These are phyloP conservation scores for Leptodirus hochenwartii DNA, from an alignment of 2,888 invertebrate species.

Conservation along the genomic window DNA sequence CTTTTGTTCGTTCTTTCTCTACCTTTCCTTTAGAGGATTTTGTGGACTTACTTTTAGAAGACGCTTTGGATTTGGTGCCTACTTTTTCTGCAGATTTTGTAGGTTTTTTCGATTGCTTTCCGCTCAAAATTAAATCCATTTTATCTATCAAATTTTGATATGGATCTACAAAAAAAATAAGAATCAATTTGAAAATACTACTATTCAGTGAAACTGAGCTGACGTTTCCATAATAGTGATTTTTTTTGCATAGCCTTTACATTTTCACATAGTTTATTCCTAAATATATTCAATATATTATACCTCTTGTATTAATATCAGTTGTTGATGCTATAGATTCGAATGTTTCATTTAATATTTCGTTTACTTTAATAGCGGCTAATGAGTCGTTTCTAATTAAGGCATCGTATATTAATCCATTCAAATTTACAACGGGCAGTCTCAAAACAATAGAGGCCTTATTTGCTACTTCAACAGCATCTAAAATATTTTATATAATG, in stretches of 20 bases:
- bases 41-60: constrained; percentile 1
- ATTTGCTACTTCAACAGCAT: constrained; percentile 20
- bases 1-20: constrained; percentile 5
- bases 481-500: constrained; percentile 12
- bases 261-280: too few species aligned
- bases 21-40: constrained; percentile 5
- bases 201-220: too few species aligned
- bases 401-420: constrained; percentile 31
- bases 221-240: too few species aligned
- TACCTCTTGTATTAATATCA: too few species aligned
- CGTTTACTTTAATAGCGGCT: constrained; percentile 18
- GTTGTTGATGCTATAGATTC: constrained; percentile 13
- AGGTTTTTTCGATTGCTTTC: constrained; percentile 12
- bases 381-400: constrained; percentile 17
- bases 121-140: constrained; percentile 15
- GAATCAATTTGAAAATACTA: neutral
- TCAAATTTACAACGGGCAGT: constrained; percentile 32
- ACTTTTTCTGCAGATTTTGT: constrained; percentile 3
- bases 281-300: too few species aligned
- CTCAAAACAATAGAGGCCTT: constrained; percentile 25
- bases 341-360: constrained; percentile 17
- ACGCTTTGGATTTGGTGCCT: neutral
- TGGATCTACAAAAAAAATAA: constrained; percentile 14
- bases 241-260: too few species aligned
- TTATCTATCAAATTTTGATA: constrained; percentile 18